These are phyloP conservation scores for Trochalopteron elliotii DNA, from an alignment of 2,113 vertebrate genomes.

Conservation along the genomic window DNA sequence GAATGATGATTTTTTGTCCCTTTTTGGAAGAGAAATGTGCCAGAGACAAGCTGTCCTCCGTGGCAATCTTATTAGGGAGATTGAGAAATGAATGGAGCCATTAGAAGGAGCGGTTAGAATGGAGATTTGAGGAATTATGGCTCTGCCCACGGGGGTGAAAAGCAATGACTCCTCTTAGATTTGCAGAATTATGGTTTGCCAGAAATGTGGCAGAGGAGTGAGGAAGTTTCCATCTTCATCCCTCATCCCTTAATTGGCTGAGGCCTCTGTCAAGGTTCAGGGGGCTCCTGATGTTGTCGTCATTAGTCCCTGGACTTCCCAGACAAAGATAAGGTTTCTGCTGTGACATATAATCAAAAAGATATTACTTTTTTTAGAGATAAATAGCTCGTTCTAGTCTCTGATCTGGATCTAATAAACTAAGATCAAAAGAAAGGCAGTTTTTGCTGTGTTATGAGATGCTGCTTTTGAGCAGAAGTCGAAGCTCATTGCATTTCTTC, in stretches of 20 bases:
- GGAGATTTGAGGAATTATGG: slow-evolving; percentile 43
- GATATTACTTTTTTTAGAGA: slow-evolving; percentile 55
- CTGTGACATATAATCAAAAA: slow-evolving; percentile 54
- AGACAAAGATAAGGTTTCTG: slow-evolving; percentile 57
- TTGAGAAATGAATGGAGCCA: slow-evolving; percentile 42
- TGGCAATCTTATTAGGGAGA: slow-evolving; percentile 37
- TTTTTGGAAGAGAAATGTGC: slow-evolving; percentile 38
- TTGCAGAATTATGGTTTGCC: slow-evolving; percentile 28
- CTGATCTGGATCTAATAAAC: slow-evolving; percentile 54
- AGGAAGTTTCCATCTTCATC: slow-evolving; percentile 25
- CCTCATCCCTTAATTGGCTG: slow-evolving; percentile 54
- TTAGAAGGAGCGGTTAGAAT: slow-evolving; percentile 25
- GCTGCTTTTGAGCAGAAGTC: slow-evolving; percentile 16
- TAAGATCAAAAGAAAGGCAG: background rate
- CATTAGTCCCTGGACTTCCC: slow-evolving; percentile 45
- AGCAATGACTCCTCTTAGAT: slow-evolving; percentile 39
- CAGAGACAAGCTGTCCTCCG: slow-evolving; percentile 30
- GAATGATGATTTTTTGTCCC: slow-evolving; percentile 40
- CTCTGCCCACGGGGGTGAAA: slow-evolving; percentile 15
- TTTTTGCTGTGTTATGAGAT: background rate
- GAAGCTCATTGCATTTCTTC: background rate
- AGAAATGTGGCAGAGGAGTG: background rate
- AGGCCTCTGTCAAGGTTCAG: slow-evolving; percentile 31
- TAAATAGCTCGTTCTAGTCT: slow-evolving; percentile 23
- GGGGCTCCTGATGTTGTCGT: background rate